These are phyloP conservation scores for Campylomormyrus tamandua DNA, from an alignment of 2,113 vertebrate genomes.

Conservation along the genomic window DNA sequence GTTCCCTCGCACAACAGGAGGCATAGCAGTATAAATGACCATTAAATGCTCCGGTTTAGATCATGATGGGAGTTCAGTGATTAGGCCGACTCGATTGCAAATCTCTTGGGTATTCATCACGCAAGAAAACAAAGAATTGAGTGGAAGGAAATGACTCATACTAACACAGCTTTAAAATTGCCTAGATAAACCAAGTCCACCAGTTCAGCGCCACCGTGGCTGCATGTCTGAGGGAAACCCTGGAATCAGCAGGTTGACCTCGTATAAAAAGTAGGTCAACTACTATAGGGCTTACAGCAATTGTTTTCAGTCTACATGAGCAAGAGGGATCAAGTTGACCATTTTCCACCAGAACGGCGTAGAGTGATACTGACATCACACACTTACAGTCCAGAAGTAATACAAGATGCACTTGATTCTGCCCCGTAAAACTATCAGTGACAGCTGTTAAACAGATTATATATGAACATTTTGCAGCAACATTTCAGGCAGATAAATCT, in stretches of 20 bases:
- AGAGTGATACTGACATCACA: background rate
- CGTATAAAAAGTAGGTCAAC: background rate
- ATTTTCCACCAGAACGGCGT: background rate
- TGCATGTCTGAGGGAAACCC: background rate
- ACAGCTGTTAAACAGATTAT: background rate
- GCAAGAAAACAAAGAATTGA: background rate
- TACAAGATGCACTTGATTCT: background rate
- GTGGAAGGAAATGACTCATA: background rate
- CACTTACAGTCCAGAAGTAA: background rate
- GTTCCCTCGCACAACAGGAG: background rate
- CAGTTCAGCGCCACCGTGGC: background rate
- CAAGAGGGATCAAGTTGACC: background rate
- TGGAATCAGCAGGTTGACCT: background rate
- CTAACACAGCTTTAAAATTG: background rate
- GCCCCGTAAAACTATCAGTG: background rate
- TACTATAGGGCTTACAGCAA: background rate
- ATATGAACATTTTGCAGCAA: background rate
- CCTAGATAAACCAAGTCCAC: background rate
- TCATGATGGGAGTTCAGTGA: background rate
- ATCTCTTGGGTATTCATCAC: background rate
- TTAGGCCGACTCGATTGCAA: background rate
- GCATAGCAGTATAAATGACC: background rate
- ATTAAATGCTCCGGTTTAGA: background rate
- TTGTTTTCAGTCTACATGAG: background rate
- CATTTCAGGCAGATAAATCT: background rate